Evolutionary conservation across 1,140 invertebrate genomes (phyloP).

Genomic region (Idris sp.): DNA sequence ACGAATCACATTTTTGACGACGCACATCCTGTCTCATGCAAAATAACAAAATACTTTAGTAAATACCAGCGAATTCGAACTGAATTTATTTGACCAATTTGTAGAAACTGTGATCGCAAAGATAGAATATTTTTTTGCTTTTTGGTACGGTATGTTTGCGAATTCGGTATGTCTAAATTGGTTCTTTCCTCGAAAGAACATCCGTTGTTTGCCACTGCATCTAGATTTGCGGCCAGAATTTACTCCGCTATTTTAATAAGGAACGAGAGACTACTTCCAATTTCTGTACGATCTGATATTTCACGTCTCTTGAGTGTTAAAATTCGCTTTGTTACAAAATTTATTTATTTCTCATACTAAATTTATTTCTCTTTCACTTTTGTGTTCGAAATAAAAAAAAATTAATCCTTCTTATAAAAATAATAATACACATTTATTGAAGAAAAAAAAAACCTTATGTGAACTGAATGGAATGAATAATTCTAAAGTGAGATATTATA

Average conservation of each 20-base stretch:
- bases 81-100: slow-evolving; percentile 75
- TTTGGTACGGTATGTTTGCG: slow-evolving; percentile 58
- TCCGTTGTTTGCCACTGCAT: slow-evolving; percentile 67
- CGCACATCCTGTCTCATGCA: slow-evolving; percentile 41
- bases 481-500: too few relatives aligned
- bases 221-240: slow-evolving; percentile 68
- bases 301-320: slow-evolving; percentile 37
- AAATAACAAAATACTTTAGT: slow-evolving; percentile 57
- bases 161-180: slow-evolving; percentile 74
- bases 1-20: slow-evolving; percentile 47
- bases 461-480: too few relatives aligned
- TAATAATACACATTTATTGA: too few relatives aligned
- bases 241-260: slow-evolving; percentile 69
- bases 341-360: slow-evolving; percentile 41
- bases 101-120: slow-evolving; percentile 66
- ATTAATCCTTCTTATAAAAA: too few relatives aligned
- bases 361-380: too few relatives aligned
- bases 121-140: slow-evolving; percentile 59
- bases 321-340: slow-evolving; percentile 50
- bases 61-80: slow-evolving; percentile 59
- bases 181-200: slow-evolving; percentile 63
- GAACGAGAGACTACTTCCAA: slow-evolving; percentile 62
- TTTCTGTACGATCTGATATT: slow-evolving; percentile 65
- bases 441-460: too few relatives aligned
- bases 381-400: too few relatives aligned